Conservation (phyloP, 2,888 invertebrate genomes). For the Boloria euphrosyne region DNA sequence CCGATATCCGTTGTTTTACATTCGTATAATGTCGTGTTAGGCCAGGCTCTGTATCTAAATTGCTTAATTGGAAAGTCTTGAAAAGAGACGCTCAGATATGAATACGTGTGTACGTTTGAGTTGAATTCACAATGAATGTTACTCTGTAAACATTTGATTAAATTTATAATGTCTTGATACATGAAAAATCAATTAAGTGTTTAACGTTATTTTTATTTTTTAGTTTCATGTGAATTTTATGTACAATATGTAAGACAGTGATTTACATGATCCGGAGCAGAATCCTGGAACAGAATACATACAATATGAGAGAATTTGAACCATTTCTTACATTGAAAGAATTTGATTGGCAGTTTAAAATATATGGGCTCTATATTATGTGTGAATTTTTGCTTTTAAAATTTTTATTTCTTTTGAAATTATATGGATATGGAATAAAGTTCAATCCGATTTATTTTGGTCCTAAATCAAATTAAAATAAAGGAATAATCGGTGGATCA, state of each 20-base stretch:
- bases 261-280: background rate
- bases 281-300: conserved; percentile 1
- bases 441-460: too few species aligned
- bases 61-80: conserved; percentile 80
- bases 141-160: conserved; percentile 23
- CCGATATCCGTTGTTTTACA: conserved; percentile 79
- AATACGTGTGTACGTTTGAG: conserved; percentile 55
- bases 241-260: conserved; percentile 3
- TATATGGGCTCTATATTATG: too few species aligned
- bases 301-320: conserved; percentile 4
- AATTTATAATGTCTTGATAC: conserved; percentile 37
- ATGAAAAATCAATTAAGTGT: conserved; percentile 36
- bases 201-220: conserved; percentile 31
- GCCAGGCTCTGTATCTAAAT: conserved; percentile 75
- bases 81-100: conserved; percentile 65
- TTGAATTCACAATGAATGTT: conserved; percentile 66
- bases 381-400: too few species aligned
- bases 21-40: conserved; percentile 72
- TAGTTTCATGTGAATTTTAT: conserved; percentile 4
- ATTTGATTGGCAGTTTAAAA: too few species aligned
- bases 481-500: too few species aligned
- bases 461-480: too few species aligned
- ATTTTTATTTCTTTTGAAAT: too few species aligned
- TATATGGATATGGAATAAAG: too few species aligned
- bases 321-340: too few species aligned